Evolutionary conservation across 92 coral and sea anemone genomes (phyloP).

Genomic region (Diadumene lineata): DNA sequence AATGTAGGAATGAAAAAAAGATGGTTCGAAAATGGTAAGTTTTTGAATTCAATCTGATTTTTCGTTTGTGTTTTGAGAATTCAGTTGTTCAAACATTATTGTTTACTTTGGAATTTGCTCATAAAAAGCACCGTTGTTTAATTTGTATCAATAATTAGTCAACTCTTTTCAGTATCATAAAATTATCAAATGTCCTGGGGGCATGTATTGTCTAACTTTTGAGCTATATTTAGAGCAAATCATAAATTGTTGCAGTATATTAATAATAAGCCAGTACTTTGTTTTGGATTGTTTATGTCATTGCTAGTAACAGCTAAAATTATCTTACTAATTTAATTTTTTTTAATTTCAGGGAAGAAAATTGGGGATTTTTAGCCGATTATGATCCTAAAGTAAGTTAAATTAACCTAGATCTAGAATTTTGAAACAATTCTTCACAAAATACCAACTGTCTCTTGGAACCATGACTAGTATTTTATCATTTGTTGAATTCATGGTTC

Average conservation of each 20-base stretch:
- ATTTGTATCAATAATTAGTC: not conserved
- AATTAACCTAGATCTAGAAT: not conserved
- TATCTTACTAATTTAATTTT: too few relatives aligned
- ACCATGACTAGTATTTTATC: too few relatives aligned
- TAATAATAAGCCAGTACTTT: too few relatives aligned
- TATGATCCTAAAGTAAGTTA: conserved; percentile 87
- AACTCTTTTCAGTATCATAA: too few relatives aligned
- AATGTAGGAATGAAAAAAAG: conserved; percentile 75
- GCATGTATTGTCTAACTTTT: too few relatives aligned
- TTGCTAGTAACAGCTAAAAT: too few relatives aligned
- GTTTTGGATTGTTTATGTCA: too few relatives aligned
- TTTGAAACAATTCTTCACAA: not conserved
- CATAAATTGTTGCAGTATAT: too few relatives aligned
- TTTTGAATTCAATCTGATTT: not conserved
- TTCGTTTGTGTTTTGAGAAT: not conserved
- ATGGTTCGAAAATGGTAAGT: conserved; percentile 85
- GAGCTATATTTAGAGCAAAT: too few relatives aligned
- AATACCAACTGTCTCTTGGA: not conserved
- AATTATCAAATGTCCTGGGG: too few relatives aligned
- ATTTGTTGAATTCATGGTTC: too few relatives aligned
- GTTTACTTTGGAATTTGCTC: not conserved
- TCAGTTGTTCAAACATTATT: not conserved
- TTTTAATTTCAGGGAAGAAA: conserved; percentile 80
- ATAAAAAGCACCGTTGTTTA: not conserved
- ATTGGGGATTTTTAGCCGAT: conserved; percentile 96